A percentile compares a stretch with the other conserved stretches of the same genome.
Evolutionary conservation across 2,113 vertebrate genomes (phyloP).

Genomic region (Limnothrissa miodon): DNA sequence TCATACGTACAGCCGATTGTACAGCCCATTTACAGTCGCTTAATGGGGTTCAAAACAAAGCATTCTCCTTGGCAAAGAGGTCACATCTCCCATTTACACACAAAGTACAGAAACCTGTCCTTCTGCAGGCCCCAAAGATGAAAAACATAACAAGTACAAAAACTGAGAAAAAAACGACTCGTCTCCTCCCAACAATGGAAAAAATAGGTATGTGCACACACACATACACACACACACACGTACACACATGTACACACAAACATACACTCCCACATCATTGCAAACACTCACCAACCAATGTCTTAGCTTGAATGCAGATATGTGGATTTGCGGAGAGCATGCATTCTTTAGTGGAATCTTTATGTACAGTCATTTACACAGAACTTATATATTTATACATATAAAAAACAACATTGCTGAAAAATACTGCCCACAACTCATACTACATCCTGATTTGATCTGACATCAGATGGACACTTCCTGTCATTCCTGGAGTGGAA

Average conservation of each 20-base stretch:
- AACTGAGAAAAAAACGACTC: slow-evolving; percentile 27
- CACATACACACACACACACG: slow-evolving; percentile 29
- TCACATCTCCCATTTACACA: slow-evolving; percentile 86
- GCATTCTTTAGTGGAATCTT: slow-evolving; percentile 38
- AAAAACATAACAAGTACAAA: slow-evolving; percentile 24
- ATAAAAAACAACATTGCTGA: slow-evolving; percentile 30
- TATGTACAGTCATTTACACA: slow-evolving; percentile 51
- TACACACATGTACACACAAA: slow-evolving; percentile 33
- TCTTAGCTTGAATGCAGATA: slow-evolving; percentile 26
- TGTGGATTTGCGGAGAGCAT: slow-evolving; percentile 49
- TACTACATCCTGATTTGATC: slow-evolving; percentile 12
- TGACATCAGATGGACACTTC: slow-evolving; percentile 1
- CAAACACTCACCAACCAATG: slow-evolving; percentile 6
- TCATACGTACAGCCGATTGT: slow-evolving; percentile 87
- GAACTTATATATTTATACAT: slow-evolving; percentile 32
- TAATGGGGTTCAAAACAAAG: slow-evolving; percentile 73
- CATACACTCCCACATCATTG: not conserved
- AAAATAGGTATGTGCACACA: slow-evolving; percentile 38
- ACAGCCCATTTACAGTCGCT: slow-evolving; percentile 78
- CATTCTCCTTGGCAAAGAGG: slow-evolving; percentile 64
- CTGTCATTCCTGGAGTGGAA: not conserved
- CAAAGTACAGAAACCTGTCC: slow-evolving; percentile 78
- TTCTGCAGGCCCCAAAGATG: slow-evolving; percentile 67
- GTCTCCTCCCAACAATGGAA: slow-evolving; percentile 26
- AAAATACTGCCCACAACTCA: slow-evolving; percentile 26